Evolutionary conservation across 2,113 vertebrate genomes (phyloP).

Genomic region (Euleptes europaea): DNA sequence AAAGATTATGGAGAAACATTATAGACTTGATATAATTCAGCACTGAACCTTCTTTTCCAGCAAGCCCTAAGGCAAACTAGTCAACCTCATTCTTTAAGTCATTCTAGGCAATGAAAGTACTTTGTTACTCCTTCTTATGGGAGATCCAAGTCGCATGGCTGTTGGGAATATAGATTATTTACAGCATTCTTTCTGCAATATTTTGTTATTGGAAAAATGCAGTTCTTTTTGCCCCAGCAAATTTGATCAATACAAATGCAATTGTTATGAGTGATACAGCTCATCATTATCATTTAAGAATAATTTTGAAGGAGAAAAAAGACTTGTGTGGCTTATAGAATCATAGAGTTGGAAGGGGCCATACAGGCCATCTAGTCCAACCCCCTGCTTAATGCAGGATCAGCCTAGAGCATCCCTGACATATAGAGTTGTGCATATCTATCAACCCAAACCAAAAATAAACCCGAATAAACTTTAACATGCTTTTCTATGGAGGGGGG

Average conservation of each 20-base stretch:
- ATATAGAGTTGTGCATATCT: no score
- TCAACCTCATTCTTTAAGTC: neutral
- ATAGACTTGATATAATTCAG: conserved; percentile 4
- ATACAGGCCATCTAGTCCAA: no score
- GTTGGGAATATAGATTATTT: neutral
- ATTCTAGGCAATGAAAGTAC: neutral
- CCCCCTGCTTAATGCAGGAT: no score
- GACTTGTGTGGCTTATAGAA: no score
- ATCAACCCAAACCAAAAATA: no score
- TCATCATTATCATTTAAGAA: neutral
- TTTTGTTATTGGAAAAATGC: neutral
- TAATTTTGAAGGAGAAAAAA: neutral
- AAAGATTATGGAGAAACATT: neutral
- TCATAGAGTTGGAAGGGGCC: no score
- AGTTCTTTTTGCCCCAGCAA: neutral
- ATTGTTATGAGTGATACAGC: neutral
- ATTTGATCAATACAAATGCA: neutral
- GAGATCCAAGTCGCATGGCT: neutral
- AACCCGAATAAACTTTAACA: no score
- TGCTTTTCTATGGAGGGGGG: no score
- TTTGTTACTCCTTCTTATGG: neutral
- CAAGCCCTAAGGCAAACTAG: conserved; percentile 11
- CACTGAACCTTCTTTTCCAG: conserved; percentile 10
- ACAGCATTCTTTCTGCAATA: neutral
- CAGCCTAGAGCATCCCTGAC: no score